Percentiles rank a stretch among this genome's conserved stretches.
Conservation (phyloP, 2,888 invertebrate species). For the Macroteleia sp. region DNA sequence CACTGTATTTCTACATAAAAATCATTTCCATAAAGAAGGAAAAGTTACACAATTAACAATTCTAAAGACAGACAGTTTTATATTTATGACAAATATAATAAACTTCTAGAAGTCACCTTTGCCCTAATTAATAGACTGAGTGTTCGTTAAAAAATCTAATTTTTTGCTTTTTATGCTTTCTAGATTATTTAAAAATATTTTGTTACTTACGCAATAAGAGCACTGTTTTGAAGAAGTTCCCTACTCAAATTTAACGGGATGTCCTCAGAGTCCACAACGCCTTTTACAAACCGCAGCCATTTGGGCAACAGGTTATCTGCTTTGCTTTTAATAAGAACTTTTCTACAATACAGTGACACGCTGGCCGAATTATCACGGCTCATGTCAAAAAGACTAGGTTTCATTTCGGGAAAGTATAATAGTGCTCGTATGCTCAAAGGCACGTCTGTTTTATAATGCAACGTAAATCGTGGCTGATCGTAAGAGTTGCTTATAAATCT, state of each 20-base stretch:
- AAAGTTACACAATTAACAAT: too few relatives aligned
- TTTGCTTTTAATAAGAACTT: conserved; percentile 95
- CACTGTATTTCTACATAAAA: too few relatives aligned
- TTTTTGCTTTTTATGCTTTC: too few relatives aligned
- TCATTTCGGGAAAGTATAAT: conserved; percentile 96
- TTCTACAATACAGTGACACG: conserved; percentile 95
- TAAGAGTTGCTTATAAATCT: conserved; percentile 93
- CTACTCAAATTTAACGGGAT: conserved; percentile 98
- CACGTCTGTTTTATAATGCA: conserved; percentile 97
- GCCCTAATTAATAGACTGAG: too few relatives aligned
- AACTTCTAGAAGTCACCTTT: too few relatives aligned
- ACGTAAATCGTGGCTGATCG: conserved; percentile 93
- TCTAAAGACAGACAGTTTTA: too few relatives aligned
- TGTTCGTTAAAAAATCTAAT: too few relatives aligned
- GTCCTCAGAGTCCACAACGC: conserved; percentile 99
- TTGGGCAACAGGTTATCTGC: conserved; percentile 96
- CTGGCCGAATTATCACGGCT: conserved; percentile 93
- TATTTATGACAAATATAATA: too few relatives aligned
- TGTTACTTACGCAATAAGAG: conserved; percentile 89
- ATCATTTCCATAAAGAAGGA: too few relatives aligned
- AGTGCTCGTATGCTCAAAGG: conserved; percentile 96
- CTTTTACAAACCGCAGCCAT: conserved; percentile 98
- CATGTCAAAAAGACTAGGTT: conserved; percentile 95
- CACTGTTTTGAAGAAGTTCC: conserved; percentile 97
- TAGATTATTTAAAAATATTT: too few relatives aligned